Evolutionary conservation across 1,140 invertebrate genomes (phyloP).

Genomic region (Calliphora vicina): DNA sequence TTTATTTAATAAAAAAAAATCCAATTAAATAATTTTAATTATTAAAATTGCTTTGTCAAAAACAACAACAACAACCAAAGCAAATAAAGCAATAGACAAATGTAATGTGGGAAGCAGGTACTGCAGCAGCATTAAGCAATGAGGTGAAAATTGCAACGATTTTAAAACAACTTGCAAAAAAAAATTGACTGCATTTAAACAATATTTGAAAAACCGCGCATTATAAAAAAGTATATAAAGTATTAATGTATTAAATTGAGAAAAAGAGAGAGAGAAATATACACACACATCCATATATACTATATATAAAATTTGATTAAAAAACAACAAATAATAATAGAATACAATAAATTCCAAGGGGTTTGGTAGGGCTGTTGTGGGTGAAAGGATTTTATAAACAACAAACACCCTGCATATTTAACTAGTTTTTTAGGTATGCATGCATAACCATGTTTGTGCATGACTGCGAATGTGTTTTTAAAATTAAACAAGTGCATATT

Average conservation of each 20-base stretch:
- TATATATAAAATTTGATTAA: background rate
- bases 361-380: background rate
- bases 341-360: background rate
- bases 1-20: background rate
- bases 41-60: slow-evolving; percentile 7
- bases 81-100: background rate
- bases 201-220: slow-evolving; percentile 13
- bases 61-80: background rate
- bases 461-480: background rate
- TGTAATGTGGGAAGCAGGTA: background rate
- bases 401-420: background rate
- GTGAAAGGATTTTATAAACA: background rate
- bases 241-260: background rate
- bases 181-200: slow-evolving; percentile 1
- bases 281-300: too few relatives aligned
- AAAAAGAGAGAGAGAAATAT: background rate
- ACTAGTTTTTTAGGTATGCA: background rate
- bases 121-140: background rate
- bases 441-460: background rate
- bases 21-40: slow-evolving; percentile 11
- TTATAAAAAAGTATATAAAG: background rate
- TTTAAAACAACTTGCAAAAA: background rate
- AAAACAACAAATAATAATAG: background rate
- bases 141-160: background rate
- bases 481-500: slow-evolving; percentile 6